Conservation (phyloP, 2,113 vertebrate genomes). For the Alouatta palliata region DNA sequence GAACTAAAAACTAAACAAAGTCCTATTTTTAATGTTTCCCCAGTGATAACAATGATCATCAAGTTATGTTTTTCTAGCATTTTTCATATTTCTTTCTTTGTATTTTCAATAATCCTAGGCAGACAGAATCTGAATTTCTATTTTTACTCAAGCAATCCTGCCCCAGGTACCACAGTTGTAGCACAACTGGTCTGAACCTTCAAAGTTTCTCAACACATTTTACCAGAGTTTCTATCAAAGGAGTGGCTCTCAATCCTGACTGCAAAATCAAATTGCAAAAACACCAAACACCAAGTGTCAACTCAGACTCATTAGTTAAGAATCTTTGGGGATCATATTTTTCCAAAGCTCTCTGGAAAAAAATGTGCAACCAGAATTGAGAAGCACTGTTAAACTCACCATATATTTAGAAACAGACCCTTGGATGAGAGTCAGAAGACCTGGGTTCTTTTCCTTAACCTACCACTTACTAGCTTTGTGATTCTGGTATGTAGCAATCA, state of each 20-base stretch:
- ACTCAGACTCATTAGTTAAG: not conserved
- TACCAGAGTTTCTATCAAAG: not conserved
- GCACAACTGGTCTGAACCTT: not conserved
- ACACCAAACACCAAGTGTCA: not conserved
- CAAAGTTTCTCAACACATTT: not conserved
- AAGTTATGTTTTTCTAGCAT: not conserved
- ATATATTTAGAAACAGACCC: not conserved
- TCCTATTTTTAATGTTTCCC: not conserved
- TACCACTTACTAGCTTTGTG: not conserved
- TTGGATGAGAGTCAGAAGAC: not conserved
- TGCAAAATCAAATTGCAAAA: not conserved
- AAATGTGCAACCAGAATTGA: not conserved
- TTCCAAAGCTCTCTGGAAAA: not conserved
- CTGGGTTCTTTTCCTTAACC: not conserved
- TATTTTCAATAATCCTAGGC: not conserved
- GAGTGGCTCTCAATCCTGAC: not conserved
- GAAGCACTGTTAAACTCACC: not conserved
- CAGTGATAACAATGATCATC: not conserved
- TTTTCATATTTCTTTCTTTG: not conserved
- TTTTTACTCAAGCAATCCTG: not conserved
- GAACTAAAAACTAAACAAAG: conserved; percentile 2
- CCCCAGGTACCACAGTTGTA: not conserved
- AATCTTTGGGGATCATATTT: not conserved
- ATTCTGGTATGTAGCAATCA: not conserved
- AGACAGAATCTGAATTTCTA: not conserved